phyloP scores from a whole-genome alignment of 1,140 invertebrate genomes.

The Mycetomoellerius zeteki region DNA sequence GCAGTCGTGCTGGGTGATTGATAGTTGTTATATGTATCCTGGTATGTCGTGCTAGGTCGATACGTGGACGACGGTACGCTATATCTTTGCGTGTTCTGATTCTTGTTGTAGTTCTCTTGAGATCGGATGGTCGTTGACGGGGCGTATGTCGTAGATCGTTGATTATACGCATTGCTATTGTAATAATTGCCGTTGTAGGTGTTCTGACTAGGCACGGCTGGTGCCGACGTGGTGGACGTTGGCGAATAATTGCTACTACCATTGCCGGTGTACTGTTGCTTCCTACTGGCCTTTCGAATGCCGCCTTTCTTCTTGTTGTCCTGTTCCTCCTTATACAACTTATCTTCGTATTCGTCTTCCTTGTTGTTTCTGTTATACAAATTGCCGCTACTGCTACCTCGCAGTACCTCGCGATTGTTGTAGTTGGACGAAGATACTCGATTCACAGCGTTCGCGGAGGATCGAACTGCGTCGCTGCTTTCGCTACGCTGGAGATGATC shows the following conservation, averaged over 20 bases:
- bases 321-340: conserved; percentile 83
- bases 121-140: conserved; percentile 73
- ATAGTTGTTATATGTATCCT: conserved; percentile 79
- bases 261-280: conserved; percentile 79
- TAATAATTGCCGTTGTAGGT: conserved; percentile 73
- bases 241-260: conserved; percentile 73
- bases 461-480: conserved; percentile 89
- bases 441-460: conserved; percentile 80
- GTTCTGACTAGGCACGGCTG: conserved; percentile 74
- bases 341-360: conserved; percentile 88
- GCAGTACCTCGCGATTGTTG: conserved; percentile 87
- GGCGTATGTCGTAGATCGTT: conserved; percentile 67
- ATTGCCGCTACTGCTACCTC: conserved; percentile 90
- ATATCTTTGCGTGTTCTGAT: conserved; percentile 73
- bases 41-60: conserved; percentile 79
- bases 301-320: conserved; percentile 84
- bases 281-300: conserved; percentile 83
- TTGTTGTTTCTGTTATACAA: conserved; percentile 90
- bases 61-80: conserved; percentile 76
- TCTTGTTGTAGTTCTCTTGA: conserved; percentile 79
- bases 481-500: conserved; percentile 93
- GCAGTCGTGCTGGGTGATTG: conserved; percentile 80
- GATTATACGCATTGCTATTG: conserved; percentile 74
- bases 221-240: conserved; percentile 72
- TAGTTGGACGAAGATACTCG: conserved; percentile 77